A percentile compares a stretch with the other conserved stretches of the same genome.
Conservation (phyloP, 2,113 vertebrate genomes). For the Mastomys natalensis region DNA sequence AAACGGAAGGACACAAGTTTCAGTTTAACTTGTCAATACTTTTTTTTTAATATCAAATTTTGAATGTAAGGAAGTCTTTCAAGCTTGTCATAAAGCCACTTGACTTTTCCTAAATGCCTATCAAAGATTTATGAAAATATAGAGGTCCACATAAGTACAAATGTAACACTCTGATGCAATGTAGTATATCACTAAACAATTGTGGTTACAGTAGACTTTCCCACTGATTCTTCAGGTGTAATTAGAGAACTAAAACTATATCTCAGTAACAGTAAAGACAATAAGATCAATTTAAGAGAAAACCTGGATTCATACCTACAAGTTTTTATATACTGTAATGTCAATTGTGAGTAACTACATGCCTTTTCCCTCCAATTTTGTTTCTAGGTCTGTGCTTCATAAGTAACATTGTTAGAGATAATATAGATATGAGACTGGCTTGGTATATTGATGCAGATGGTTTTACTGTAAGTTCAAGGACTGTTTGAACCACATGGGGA, state of each 20-base stretch:
- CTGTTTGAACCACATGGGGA: not conserved
- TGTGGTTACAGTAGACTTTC: not conserved
- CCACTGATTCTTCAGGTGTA: not conserved
- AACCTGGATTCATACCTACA: not conserved
- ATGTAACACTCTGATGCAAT: not conserved
- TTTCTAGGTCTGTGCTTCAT: not conserved
- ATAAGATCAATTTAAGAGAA: conserved; percentile 16
- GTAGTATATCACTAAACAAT: not conserved
- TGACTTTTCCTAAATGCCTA: not conserved
- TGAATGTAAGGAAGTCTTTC: not conserved
- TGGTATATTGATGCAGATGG: not conserved
- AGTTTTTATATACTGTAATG: not conserved
- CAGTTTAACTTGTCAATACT: not conserved
- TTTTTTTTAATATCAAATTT: conserved; percentile 19
- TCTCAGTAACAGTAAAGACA: conserved; percentile 7
- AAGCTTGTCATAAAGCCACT: not conserved
- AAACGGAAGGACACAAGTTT: not conserved
- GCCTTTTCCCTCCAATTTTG: not conserved
- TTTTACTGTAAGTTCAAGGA: not conserved
- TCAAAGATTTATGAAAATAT: not conserved
- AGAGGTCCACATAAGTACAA: not conserved
- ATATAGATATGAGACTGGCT: not conserved
- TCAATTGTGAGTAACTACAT: not conserved
- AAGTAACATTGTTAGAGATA: not conserved
- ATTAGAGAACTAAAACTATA: not conserved